A percentile compares a stretch with the other conserved stretches of the same genome.
phyloP scores from a whole-genome alignment of 2,797 vertebrate species.

The Danio aesculapii region DNA sequence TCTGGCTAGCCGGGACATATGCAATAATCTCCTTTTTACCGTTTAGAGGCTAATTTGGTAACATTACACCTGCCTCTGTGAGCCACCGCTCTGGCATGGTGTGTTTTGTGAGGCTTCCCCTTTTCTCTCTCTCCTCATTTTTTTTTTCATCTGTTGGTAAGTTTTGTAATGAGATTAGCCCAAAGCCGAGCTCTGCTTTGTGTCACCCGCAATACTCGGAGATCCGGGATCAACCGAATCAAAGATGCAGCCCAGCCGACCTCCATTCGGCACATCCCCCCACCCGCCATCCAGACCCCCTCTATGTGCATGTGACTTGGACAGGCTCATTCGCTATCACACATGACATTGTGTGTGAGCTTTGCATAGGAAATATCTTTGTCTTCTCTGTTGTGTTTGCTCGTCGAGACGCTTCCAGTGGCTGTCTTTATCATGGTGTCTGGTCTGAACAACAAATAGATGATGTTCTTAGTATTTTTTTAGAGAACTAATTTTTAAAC shows the following conservation, averaged over 20 bases:
- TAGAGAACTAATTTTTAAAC: too few species aligned
- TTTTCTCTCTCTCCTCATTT: constrained; percentile 37
- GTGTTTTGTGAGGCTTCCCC: constrained; percentile 69
- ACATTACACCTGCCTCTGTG: constrained; percentile 85
- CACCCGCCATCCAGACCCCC: constrained; percentile 52
- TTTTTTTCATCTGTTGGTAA: constrained; percentile 76
- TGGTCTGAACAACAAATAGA: constrained; percentile 61
- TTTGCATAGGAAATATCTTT: constrained; percentile 88
- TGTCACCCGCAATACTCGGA: constrained; percentile 78
- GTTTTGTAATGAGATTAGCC: constrained; percentile 87
- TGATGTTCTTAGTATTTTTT: too few species aligned
- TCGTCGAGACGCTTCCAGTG: constrained; percentile 17
- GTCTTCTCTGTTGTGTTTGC: constrained; percentile 65
- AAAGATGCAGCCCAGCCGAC: constrained; percentile 78
- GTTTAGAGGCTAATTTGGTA: constrained; percentile 88
- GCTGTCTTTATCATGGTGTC: constrained; percentile 77
- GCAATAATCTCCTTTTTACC: constrained; percentile 88
- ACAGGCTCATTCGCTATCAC: constrained; percentile 81
- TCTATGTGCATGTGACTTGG: constrained; percentile 82
- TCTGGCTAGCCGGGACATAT: constrained; percentile 81
- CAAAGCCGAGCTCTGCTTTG: constrained; percentile 84
- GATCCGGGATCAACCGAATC: constrained; percentile 84
- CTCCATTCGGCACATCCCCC: constrained; percentile 74
- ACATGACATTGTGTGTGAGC: constrained; percentile 83
- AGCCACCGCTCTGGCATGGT: constrained; percentile 76